Evolutionary conservation across 2,797 vertebrate genomes (phyloP).

Genomic region (Perdix hodgsoniae): DNA sequence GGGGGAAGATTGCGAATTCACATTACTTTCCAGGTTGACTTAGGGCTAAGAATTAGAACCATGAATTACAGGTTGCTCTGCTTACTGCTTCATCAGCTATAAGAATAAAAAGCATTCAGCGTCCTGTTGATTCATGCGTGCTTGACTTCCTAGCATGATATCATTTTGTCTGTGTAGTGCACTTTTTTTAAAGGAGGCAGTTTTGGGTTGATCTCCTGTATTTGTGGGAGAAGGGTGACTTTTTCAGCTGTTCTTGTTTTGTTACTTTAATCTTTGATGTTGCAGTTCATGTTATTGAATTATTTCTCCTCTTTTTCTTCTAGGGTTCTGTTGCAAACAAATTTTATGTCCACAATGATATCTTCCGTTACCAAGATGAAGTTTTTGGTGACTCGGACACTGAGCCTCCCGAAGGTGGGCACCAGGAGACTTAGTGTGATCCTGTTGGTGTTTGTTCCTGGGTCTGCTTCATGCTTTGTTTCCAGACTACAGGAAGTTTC

Average conservation of each 20-base stretch:
- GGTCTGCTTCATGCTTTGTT: fast-evolving
- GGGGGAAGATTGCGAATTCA: neutral
- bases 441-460: neutral
- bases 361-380: constrained; percentile 98
- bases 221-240: fast-evolving
- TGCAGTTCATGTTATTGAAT: neutral
- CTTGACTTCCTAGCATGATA: neutral
- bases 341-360: constrained; percentile 98
- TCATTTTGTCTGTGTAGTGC: neutral
- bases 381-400: constrained; percentile 97
- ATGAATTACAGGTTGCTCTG: neutral
- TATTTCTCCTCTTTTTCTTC: neutral
- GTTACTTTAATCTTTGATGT: neutral
- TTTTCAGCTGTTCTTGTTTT: neutral
- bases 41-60: neutral
- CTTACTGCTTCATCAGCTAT: neutral
- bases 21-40: neutral
- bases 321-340: constrained; percentile 98
- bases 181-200: neutral
- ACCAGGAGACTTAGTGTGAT: neutral
- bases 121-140: neutral
- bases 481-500: neutral
- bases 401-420: constrained; percentile 90
- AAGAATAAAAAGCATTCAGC: neutral
- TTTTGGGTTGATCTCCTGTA: neutral